Conservation (phyloP, 2,113 vertebrate genomes). For the Rana temporaria region DNA sequence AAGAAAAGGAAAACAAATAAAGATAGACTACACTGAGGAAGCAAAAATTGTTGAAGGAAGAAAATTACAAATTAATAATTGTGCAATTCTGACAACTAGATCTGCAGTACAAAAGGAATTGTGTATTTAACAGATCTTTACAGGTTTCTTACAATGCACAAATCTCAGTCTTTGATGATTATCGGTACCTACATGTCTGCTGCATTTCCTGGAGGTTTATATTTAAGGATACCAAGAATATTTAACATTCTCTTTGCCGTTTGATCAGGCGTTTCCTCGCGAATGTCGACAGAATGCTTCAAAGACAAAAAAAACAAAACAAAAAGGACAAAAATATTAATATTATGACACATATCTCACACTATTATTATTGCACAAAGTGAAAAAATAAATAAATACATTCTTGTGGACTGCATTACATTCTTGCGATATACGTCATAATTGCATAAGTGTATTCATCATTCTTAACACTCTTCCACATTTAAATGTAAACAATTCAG, state of each 20-base stretch:
- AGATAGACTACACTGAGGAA: too few species aligned
- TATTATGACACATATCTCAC: neutral
- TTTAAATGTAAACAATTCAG: too few species aligned
- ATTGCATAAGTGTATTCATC: too few species aligned
- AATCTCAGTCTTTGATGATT: neutral
- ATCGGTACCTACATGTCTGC: slow-evolving; percentile 83
- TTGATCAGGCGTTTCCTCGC: slow-evolving; percentile 94
- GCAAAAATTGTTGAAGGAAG: too few species aligned
- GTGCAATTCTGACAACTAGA: neutral
- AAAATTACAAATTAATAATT: too few species aligned
- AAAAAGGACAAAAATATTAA: slow-evolving; percentile 40
- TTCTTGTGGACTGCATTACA: too few species aligned
- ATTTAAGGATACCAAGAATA: slow-evolving; percentile 91
- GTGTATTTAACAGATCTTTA: neutral
- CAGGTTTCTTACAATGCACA: neutral
- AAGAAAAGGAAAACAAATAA: too few species aligned
- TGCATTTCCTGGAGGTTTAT: slow-evolving; percentile 84
- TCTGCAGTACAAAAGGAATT: neutral
- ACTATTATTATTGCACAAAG: neutral
- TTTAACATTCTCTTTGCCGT: slow-evolving; percentile 91
- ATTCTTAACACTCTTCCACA: too few species aligned
- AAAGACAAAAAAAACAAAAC: slow-evolving; percentile 58
- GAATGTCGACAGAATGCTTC: slow-evolving; percentile 92
- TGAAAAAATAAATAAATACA: too few species aligned
- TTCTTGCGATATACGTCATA: too few species aligned